These are phyloP conservation scores for Drosophila sp. DNA, from an alignment of 1,140 invertebrate species.

Conservation along the genomic window DNA sequence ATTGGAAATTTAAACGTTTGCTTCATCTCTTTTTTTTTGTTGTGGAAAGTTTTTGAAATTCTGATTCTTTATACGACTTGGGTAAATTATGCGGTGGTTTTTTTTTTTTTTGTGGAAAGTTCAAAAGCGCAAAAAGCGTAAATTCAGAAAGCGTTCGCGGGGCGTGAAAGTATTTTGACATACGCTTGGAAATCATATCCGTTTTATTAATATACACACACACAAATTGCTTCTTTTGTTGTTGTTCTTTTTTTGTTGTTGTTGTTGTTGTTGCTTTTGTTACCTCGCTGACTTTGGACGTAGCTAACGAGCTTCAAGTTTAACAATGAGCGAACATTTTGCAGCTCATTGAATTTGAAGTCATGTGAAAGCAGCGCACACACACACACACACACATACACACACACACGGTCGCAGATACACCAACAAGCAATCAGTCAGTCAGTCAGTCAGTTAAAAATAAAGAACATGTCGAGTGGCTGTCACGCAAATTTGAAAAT, in stretches of 20 bases:
- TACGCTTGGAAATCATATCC: constrained; percentile 57
- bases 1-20: constrained; percentile 12
- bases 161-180: constrained; percentile 75
- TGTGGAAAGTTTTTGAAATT: not conserved
- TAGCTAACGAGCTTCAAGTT: constrained; percentile 78
- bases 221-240: constrained; percentile 6
- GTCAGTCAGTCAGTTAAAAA: constrained; percentile 1
- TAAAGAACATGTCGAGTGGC: constrained; percentile 29
- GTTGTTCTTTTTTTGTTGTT: constrained; percentile 19
- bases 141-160: constrained; percentile 73
- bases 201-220: constrained; percentile 31
- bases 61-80: constrained; percentile 5
- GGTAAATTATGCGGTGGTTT: constrained; percentile 13
- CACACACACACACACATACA: constrained; percentile 28
- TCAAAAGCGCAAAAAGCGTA: constrained; percentile 76
- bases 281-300: constrained; percentile 49
- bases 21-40: not conserved
- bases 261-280: too few relatives aligned
- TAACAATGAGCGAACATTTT: constrained; percentile 80
- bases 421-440: constrained; percentile 10
- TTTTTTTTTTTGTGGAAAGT: constrained; percentile 51
- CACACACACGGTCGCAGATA: too few relatives aligned
- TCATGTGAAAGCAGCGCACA: constrained; percentile 66
- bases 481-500: constrained; percentile 40
- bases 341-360: constrained; percentile 83